A percentile compares a stretch with the other conserved stretches of the same genome.
Conservation (phyloP, 1,140 invertebrate species). For the Charaxes varanes region DNA sequence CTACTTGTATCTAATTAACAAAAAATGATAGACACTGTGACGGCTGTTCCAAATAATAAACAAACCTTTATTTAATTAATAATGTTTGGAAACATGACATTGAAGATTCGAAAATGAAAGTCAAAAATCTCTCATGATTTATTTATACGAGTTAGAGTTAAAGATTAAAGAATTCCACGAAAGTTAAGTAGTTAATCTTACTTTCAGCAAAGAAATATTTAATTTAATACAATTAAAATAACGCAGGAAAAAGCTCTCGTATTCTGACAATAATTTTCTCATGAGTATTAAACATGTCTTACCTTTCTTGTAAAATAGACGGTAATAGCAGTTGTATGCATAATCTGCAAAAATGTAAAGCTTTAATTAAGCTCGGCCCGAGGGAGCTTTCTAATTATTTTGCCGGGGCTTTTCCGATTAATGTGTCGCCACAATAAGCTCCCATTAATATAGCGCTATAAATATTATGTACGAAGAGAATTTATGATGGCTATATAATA, state of each 20-base stretch:
- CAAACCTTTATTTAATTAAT: background rate
- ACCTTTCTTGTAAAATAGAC: background rate
- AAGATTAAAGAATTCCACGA: too few species aligned
- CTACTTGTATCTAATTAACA: background rate
- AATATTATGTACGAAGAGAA: too few species aligned
- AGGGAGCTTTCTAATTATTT: conserved; percentile 24
- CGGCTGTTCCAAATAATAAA: background rate
- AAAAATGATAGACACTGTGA: conserved; percentile 1
- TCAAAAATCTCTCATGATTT: too few species aligned
- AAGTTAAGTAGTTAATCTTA: too few species aligned
- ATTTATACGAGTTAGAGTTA: too few species aligned
- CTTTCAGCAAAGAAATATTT: too few species aligned
- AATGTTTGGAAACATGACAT: background rate
- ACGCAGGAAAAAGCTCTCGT: too few species aligned
- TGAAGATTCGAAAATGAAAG: too few species aligned
- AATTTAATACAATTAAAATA: too few species aligned
- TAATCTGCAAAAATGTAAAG: conserved; percentile 25
- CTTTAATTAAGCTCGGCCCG: conserved; percentile 23
- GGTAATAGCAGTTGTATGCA: conserved; percentile 12
- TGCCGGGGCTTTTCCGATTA: conserved; percentile 20
- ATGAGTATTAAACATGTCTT: background rate
- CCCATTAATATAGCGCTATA: conserved; percentile 6
- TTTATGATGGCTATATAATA: too few species aligned
- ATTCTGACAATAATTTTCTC: too few species aligned
- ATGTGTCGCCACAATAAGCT: conserved; percentile 21